Base-by-base conservation (phyloP, 2,797 vertebrate species). In the Pelochelys cantorii region DNA sequence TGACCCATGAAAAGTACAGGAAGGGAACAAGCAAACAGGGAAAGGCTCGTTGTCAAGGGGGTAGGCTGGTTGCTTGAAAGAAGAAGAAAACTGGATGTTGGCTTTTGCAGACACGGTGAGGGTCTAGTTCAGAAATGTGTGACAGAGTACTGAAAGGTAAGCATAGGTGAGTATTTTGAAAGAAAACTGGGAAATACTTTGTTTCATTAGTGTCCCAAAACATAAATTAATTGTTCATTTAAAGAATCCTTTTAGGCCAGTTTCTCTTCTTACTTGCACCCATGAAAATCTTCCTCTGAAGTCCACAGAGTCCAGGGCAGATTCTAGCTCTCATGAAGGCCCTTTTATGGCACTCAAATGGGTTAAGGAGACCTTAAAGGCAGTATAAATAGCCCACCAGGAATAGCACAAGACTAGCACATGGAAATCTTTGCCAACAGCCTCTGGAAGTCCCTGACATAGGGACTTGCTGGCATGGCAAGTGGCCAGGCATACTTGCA, bases 221-320 rank as follows among this genome's bases (percentile, higher is more conserved):
- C 62, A 18, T 34, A 37, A 71, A 17, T 37, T 71, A 18, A 37
- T 68, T 17, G 20, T 12, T 31, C 37, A 25, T 77, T 75, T 75
- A 48, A 75, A 75, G 22, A 48, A 27, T 48, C 13, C 42, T 52
- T 25, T 77, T 29, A 81, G 22, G 18, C 53, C 12, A 22, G 29
- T 79, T 75, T 89, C 37, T 84, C 18, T 27, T 77, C 74, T 91
- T 55, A 79, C 77, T 23, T 37, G n/a, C 20, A 71, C 20, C 9
- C 34, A 23, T 12, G n/a, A 37, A 15, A n/a, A 27, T 20, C 48
- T 71, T 56, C 34, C 10, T 15, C 42, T 27, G 18, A 54, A n/a
- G 53, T 71, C 34, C 34, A 11, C 5, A 11, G 65, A 37, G 23
- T 22, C n/a, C 22, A 54, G 11, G 56, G 14, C n/a, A 27, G 79